Percentiles rank a stretch among this genome's conserved stretches.
phyloP scores from a whole-genome alignment of 2,888 invertebrate genomes.

The Synanthedon myopaeformis region DNA sequence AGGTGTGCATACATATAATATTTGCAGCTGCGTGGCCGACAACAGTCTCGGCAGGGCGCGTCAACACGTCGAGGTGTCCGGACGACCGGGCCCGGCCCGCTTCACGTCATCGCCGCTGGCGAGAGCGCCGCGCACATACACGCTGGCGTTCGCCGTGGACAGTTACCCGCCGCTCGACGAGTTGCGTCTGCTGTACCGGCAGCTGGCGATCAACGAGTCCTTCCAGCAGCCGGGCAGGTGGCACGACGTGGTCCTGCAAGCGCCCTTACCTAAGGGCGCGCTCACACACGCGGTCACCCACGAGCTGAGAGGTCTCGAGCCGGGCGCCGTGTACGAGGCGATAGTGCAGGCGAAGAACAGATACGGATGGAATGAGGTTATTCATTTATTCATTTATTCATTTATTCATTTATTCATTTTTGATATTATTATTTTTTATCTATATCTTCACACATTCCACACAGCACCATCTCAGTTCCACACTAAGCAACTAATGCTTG shows the following conservation, averaged over 20 bases:
- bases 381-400: background rate
- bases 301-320: constrained; percentile 73
- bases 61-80: constrained; percentile 78
- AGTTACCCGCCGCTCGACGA: constrained; percentile 80
- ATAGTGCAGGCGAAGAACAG: constrained; percentile 81
- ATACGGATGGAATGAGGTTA: constrained; percentile 79
- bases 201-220: constrained; percentile 77
- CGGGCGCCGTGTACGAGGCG: constrained; percentile 78
- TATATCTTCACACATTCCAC: too few species aligned
- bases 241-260: constrained; percentile 74
- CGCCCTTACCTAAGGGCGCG: constrained; percentile 45
- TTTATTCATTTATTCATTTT: too few species aligned
- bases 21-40: constrained; percentile 75
- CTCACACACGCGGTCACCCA: constrained; percentile 71
- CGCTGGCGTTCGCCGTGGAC: constrained; percentile 77
- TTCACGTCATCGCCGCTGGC: constrained; percentile 76
- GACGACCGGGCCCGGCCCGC: constrained; percentile 77
- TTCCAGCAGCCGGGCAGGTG: constrained; percentile 78
- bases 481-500: too few species aligned
- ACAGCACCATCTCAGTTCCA: too few species aligned
- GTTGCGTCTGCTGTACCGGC: constrained; percentile 76
- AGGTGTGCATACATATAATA: too few species aligned
- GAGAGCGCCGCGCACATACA: constrained; percentile 70
- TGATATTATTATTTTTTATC: too few species aligned
- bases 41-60: constrained; percentile 76